Conservation (phyloP, 2,888 invertebrate genomes). For the Emmelina monodactyla region DNA sequence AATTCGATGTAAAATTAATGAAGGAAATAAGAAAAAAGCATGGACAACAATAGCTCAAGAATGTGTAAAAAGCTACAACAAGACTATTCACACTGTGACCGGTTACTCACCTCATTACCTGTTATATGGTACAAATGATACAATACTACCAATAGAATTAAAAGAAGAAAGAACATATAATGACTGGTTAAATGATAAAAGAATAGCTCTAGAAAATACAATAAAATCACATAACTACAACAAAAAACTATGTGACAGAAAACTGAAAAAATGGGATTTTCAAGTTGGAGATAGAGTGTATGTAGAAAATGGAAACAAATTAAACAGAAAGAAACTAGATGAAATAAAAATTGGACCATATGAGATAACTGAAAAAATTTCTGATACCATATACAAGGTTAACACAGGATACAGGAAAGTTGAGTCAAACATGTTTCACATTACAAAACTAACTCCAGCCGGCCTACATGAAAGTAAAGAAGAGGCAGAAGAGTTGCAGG, state of each 20-base stretch:
- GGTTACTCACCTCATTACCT: conserved; percentile 21
- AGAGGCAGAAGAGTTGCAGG: too few species aligned
- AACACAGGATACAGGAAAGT: too few species aligned
- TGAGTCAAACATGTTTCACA: too few species aligned
- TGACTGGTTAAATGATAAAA: conserved; percentile 15
- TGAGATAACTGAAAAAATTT: background rate
- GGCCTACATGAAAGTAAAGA: too few species aligned
- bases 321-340: conserved; percentile 21
- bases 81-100: conserved; percentile 22
- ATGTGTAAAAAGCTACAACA: conserved; percentile 22
- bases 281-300: conserved; percentile 17
- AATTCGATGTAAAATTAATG: conserved; percentile 22
- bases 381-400: too few species aligned
- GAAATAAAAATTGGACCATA: conserved; percentile 16
- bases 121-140: conserved; percentile 18
- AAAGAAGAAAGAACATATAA: conserved; percentile 10
- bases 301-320: conserved; percentile 22
- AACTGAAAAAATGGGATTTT: conserved; percentile 13
- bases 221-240: conserved; percentile 20
- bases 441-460: too few species aligned
- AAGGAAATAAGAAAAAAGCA: conserved; percentile 16
- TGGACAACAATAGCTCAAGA: conserved; percentile 23
- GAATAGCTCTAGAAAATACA: conserved; percentile 19
- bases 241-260: conserved; percentile 15
- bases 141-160: conserved; percentile 18